Evolutionary conservation across 2,797 vertebrate genomes (phyloP).

Genomic region (Ctenochaetus hawaiiensis): DNA sequence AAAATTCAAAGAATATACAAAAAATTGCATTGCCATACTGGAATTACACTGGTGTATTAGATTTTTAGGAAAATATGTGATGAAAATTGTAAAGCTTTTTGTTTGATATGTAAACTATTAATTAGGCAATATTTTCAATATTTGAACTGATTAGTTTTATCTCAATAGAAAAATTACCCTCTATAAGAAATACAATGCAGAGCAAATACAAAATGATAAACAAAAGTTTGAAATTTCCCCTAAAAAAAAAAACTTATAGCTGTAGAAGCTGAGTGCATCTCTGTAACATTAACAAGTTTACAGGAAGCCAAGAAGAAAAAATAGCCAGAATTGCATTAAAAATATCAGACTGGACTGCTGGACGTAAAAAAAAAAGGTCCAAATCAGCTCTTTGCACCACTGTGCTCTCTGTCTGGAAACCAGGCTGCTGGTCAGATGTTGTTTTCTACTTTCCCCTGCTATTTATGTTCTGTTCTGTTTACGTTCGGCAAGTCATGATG

Average conservation of each 20-base stretch:
- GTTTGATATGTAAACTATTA: no score
- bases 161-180: no score
- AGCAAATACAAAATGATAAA: not conserved
- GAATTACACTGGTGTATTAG: no score
- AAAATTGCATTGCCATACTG: no score
- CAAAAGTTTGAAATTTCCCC: no score
- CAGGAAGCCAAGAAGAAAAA: not conserved
- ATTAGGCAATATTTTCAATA: no score
- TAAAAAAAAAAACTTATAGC: no score
- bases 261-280: no score
- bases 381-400: not conserved
- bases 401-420: not conserved
- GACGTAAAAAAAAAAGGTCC: not conserved
- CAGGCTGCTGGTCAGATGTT: conserved; percentile 4
- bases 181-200: not conserved
- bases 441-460: conserved; percentile 32
- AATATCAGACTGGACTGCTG: not conserved
- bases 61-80: no score
- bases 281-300: not conserved
- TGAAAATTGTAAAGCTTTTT: no score
- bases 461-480: conserved; percentile 26
- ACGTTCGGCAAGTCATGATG: conserved; percentile 20
- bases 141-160: not conserved
- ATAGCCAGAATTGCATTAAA: no score
- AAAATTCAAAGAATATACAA: no score